Evolutionary conservation across 2,797 vertebrate genomes (phyloP), one percentile per base, ranked within the genome.

Genomic region (Calcarius lapponicus): DNA sequence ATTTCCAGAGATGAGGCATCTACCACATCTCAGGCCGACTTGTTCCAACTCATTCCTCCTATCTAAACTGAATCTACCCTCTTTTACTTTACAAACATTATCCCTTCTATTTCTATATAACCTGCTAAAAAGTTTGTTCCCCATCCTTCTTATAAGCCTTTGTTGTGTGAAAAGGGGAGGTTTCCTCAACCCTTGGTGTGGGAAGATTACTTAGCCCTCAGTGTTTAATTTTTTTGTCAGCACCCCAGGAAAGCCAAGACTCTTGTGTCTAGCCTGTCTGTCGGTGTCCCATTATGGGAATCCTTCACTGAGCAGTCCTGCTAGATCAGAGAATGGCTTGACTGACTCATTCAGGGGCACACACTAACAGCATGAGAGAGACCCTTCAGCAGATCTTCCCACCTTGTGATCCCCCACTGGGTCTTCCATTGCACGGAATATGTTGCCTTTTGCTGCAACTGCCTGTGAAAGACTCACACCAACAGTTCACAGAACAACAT

Each of bases 391-490:
- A 2, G 4, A 13, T 48, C 34, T 73, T n/a, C 20, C 16, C 20
- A 24, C 31, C 38, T 42, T 48, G 22, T 42, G 13, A 31, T 42
- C 31, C 25, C 42, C 56, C 31, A 25, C 31, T 34, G 19, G 10
- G 10, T 48, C 8, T 56, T 31, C 42, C 29, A 56, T 24, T 1
- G 1, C 29, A 10, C 17, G 0, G 4, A 56, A 9, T 17, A 25
- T 42, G 13, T 25, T 48, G 13, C 4, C 29, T 43, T 25, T 25
- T 25, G 29, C 20, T 0, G 1, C 0, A 0, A 31, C 20, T n/a
- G 17, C 36, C 34, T 48, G 7, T 17, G 20, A 34, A 42, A 43
- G 43, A 57, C 31, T 42, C 42, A 17, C 17, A 74, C 7, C 43
- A 48, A 17, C 4, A 40, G 8, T 17, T 42, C 29, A 65, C 11